Conservation (phyloP, 1,140 invertebrate species). For the Pollicipes pollicipes region DNA sequence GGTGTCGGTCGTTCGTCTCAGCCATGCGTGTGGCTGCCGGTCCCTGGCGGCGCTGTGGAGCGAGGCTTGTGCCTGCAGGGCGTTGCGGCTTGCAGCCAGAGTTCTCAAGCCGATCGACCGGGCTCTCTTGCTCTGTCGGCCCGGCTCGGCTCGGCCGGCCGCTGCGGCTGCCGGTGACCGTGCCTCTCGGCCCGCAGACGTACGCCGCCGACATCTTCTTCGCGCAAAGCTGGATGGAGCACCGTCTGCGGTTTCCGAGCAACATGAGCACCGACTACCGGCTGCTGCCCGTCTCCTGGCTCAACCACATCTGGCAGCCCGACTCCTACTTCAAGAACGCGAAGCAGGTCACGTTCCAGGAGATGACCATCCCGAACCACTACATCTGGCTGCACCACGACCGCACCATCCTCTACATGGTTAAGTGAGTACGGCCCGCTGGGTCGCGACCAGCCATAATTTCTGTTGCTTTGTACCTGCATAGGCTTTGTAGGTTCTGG, state of each 20-base stretch:
- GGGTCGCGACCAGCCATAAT: too few relatives aligned
- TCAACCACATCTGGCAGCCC: conserved; percentile 23
- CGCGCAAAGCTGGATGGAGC: conserved; percentile 76
- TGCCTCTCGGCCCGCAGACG: conserved; percentile 15
- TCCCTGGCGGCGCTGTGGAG: too few relatives aligned
- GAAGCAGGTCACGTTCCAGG: conserved; percentile 37
- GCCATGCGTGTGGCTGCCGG: too few relatives aligned
- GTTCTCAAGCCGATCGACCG: too few relatives aligned
- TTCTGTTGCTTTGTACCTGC: too few relatives aligned
- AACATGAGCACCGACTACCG: conserved; percentile 63
- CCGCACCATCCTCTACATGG: conserved; percentile 22
- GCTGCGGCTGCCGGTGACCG: too few relatives aligned
- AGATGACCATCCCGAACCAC: conserved; percentile 81
- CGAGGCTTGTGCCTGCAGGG: too few relatives aligned
- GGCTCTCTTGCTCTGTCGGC: too few relatives aligned
- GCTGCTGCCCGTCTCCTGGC: conserved; percentile 22
- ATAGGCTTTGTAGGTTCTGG: too few relatives aligned
- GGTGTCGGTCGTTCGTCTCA: too few relatives aligned
- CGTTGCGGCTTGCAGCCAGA: too few relatives aligned
- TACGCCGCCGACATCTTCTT: conserved; percentile 35
- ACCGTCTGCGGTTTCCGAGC: conserved; percentile 58
- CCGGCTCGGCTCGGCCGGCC: too few relatives aligned
- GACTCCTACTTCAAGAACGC: conserved; percentile 26
- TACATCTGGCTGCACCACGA: conserved; percentile 21
- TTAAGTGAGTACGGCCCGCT: conserved; percentile 23